Conservation (phyloP, 2,113 vertebrate genomes). For the Grammomys dolichurus region DNA sequence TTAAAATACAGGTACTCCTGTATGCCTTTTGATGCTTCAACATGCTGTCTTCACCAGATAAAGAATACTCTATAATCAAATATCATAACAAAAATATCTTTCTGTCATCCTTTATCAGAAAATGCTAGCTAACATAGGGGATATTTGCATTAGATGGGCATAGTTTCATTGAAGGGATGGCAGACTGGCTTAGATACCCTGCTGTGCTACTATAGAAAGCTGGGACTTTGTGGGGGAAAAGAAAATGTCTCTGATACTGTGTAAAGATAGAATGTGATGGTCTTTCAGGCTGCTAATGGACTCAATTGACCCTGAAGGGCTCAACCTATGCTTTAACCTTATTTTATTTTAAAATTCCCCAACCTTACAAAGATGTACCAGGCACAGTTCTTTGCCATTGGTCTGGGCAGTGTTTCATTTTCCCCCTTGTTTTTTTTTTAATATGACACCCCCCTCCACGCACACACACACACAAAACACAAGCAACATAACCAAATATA, state of each 20-base stretch:
- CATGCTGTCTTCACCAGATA: neutral
- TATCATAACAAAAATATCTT: slow-evolving; percentile 12
- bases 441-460: neutral
- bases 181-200: neutral
- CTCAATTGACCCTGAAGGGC: neutral
- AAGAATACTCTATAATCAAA: neutral
- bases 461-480: too few relatives aligned
- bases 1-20: neutral
- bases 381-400: rapidly evolving
- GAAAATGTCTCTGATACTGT: neutral
- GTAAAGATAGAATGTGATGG: too few relatives aligned
- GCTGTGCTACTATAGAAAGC: neutral
- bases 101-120: neutral
- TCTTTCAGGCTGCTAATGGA: neutral
- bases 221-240: too few relatives aligned
- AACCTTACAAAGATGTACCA: neutral
- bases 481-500: neutral
- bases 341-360: neutral
- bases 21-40: neutral
- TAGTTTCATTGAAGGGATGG: too few relatives aligned
- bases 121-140: neutral
- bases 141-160: neutral
- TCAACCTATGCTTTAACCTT: neutral
- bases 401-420: neutral
- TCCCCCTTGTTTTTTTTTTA: neutral